A percentile compares a stretch with the other conserved stretches of the same genome.
Evolutionary conservation across 2,888 invertebrate species (phyloP).

Genomic region (Hyposoter didymator): DNA sequence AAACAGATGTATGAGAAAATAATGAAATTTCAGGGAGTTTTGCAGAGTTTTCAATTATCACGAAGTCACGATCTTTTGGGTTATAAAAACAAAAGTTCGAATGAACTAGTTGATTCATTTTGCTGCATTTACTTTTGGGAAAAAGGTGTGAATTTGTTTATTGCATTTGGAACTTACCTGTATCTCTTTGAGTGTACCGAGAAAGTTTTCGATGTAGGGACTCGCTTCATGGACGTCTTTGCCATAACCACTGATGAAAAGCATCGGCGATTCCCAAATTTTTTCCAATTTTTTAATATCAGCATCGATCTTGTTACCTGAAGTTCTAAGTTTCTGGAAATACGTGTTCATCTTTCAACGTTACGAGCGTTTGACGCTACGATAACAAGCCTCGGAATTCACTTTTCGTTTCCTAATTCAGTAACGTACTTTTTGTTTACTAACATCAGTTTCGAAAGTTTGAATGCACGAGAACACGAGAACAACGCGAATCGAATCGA

Average conservation of each 20-base stretch:
- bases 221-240: constrained; percentile 36
- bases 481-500: background rate
- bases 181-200: constrained; percentile 39
- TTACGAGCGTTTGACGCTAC: background rate
- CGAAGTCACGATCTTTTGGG: background rate
- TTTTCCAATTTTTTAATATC: constrained; percentile 50
- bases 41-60: background rate
- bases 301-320: constrained; percentile 36
- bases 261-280: constrained; percentile 56
- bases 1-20: background rate
- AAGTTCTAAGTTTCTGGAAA: constrained; percentile 35
- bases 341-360: constrained; percentile 35
- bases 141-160: background rate
- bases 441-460: background rate
- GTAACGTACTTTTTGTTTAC: too few relatives aligned
- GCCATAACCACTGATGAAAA: constrained; percentile 51
- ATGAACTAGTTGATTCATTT: background rate
- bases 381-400: too few relatives aligned
- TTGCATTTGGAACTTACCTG: constrained; percentile 36
- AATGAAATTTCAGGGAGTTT: background rate
- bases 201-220: constrained; percentile 43
- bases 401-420: background rate
- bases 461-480: background rate
- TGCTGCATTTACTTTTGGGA: background rate
- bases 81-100: background rate